Evolutionary conservation across 2,888 invertebrate genomes (phyloP), one percentile per base, ranked within the genome.

Genomic region (Cheiracanthium punctorium): DNA sequence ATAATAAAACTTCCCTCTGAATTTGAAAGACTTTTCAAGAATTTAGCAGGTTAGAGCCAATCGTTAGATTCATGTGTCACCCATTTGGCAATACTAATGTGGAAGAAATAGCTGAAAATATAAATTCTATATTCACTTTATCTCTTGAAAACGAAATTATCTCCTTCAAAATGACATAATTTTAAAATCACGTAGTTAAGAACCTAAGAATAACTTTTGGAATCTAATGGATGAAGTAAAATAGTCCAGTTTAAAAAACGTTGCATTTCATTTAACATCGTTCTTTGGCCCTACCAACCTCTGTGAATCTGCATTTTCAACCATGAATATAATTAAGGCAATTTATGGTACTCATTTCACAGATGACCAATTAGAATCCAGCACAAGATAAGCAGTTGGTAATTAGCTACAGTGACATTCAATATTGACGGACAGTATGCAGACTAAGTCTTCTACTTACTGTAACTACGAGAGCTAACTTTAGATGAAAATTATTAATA

Each of bases 1-100:
- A 69, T 69, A 69, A 69, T 69, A 69, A 69, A 32, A 32, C 33
- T 69, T 69, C 10, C 17, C n/a, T 69, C 17, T 20, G 20, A 32
- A 32, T 70, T 71, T 20, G 41, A 5, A 43, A 43, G 41, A 8
- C 41, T 43, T 71, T 71, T 29, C 37, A 43, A 71, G 43, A 71
- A 41, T 43, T 41, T 43, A 71, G 0, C 10, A 41, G 28, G 41
- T 28, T 71, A 28, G 71, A 71, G 41, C 43, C 43, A 41, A 43
- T 71, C 24, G 24, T 71, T 41, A 71, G 1, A 28, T 71, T 71
- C 43, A 71, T 20, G 41, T 71, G 5, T 10, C 24, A 43, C 41
- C 37, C 28, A n/a, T n/a, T n/a, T n/a, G n/a, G n/a, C n/a, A n/a
- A n/a, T n/a, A n/a, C n/a, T n/a, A n/a, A n/a, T n/a, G n/a, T n/a